Evolutionary conservation across 2,888 invertebrate genomes (phyloP), one percentile per base, ranked within the genome.

Genomic region (Caenorhabditis japonica): DNA sequence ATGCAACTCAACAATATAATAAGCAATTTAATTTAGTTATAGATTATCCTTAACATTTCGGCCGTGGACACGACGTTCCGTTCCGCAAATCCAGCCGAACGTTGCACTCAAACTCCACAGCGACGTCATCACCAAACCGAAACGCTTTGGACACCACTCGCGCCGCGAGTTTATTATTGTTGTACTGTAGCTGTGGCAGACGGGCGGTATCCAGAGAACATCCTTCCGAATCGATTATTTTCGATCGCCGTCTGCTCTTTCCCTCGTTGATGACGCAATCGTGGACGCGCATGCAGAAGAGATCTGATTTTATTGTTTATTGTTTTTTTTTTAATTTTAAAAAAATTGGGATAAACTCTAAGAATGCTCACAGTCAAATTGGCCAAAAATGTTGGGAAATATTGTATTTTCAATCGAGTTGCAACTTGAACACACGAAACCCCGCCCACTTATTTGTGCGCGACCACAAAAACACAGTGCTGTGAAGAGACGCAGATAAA

Each of bases 271-370:
- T 84, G n/a, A 78, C 77, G 69, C 86, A 87, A 8, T 82, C 77
- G 60, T 87, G 85, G 1, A 87, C 86, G n/a, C 74, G 64, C 87
- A 87, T 87, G 46, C 87, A 87, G 84, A 85, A 87, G 5, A 86
- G 70, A 47, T 85, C 83, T 80, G 66, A 19, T n/a, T n/a, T n/a
- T n/a, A n/a, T n/a, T n/a, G n/a, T n/a, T n/a, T n/a, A n/a, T n/a
- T n/a, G n/a, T n/a, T n/a, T n/a, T n/a, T n/a, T n/a, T n/a, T n/a
- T n/a, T n/a, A 79, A 59, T 27, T 13, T 46, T 34, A 23, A 38
- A 44, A 0, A n/a, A n/a, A n/a, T n/a, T n/a, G n/a, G n/a, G n/a
- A n/a, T n/a, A n/a, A n/a, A n/a, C n/a, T n/a, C n/a, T n/a, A n/a
- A n/a, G n/a, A n/a, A n/a, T n/a, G n/a, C n/a, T n/a, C n/a, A n/a